Evolutionary conservation across 2,888 invertebrate species (phyloP), one percentile per base, ranked within the genome.

Genomic region (Cremastinae sp.): DNA sequence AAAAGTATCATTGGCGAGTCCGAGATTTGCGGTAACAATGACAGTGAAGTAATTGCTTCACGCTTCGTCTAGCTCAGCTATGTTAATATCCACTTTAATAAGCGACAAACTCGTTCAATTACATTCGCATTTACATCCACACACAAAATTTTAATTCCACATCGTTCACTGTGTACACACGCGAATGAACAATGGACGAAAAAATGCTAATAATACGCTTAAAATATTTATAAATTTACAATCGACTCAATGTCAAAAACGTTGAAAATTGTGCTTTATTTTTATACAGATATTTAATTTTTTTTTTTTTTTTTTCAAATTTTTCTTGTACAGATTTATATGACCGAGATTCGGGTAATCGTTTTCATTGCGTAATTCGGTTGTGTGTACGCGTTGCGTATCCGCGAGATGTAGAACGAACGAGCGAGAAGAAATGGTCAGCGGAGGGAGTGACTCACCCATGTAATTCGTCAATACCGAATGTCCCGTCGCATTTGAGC

Each of bases 51-150:
- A 45, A 68, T 20, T 18, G 38, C 18, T 71, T 58, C 65, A 14
- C 68, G 54, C 49, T 9, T 51, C 49, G 59, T 7, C 51, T 56
- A 38, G 16, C 51, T 65, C 65, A 49, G 75, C 68, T 68, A 78
- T 76, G 70, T 54, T 70, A 68, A 71, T 75, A 56, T 58, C 47
- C 68, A 45, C 68, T 75, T 78, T 69, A 74, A 68, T 78, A 64
- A 75, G 41, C 68, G 47, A 53, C 68, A 54, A 36, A 18, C 43
- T 49, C 64, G 53, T 41, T 61, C 68, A 41, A 72, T 75, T 75
- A 62, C 47, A 47, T 73, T 43, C 22, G 38, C 59, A 76, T 74
- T 69, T 14, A 64, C 58, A 69, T 36, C 45, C 41, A 68, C 47
- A 14, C 43, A 45, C 20, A 10, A 16, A 62, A 14, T 0, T 47